These are phyloP conservation scores for Triops cancriformis DNA, from an alignment of 1,140 invertebrate species.

Conservation along the genomic window DNA sequence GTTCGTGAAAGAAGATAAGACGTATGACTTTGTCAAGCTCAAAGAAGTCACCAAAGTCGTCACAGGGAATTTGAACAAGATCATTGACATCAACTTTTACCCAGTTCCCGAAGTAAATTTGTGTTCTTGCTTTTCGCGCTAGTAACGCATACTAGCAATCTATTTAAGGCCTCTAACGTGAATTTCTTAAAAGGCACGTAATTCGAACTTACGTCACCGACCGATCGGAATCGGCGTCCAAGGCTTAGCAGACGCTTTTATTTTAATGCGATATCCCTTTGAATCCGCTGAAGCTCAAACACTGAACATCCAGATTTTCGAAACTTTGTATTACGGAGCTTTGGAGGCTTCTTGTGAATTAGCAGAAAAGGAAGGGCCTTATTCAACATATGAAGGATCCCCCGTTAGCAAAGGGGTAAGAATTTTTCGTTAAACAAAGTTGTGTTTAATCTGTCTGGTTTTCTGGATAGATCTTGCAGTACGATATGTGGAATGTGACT, in stretches of 20 bases:
- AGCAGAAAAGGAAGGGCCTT: conserved; percentile 74
- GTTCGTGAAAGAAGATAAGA: conserved; percentile 70
- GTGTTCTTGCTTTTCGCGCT: not conserved
- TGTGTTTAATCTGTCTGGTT: conserved; percentile 29
- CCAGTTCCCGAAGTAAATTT: conserved; percentile 73
- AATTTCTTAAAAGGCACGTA: conserved; percentile 47
- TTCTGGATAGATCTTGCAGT: conserved; percentile 69
- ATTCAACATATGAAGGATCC: conserved; percentile 82
- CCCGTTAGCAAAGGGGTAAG: conserved; percentile 85
- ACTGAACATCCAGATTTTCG: conserved; percentile 94
- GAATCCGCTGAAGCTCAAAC: conserved; percentile 73
- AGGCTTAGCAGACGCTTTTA: conserved; percentile 93
- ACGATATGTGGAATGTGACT: conserved; percentile 95
- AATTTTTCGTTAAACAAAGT: conserved; percentile 16
- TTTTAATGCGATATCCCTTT: conserved; percentile 89
- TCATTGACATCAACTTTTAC: conserved; percentile 96
- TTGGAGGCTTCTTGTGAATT: conserved; percentile 94
- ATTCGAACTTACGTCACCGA: conserved; percentile 83
- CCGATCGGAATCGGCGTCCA: conserved; percentile 95
- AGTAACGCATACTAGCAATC: no score
- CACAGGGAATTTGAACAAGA: conserved; percentile 90
- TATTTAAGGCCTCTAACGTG: not conserved
- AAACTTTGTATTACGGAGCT: conserved; percentile 96
- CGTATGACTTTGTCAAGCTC: conserved; percentile 83
- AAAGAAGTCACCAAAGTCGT: conserved; percentile 81